Evolutionary conservation across 2,797 vertebrate genomes (phyloP).

Genomic region (Pseudochirops corinnae): DNA sequence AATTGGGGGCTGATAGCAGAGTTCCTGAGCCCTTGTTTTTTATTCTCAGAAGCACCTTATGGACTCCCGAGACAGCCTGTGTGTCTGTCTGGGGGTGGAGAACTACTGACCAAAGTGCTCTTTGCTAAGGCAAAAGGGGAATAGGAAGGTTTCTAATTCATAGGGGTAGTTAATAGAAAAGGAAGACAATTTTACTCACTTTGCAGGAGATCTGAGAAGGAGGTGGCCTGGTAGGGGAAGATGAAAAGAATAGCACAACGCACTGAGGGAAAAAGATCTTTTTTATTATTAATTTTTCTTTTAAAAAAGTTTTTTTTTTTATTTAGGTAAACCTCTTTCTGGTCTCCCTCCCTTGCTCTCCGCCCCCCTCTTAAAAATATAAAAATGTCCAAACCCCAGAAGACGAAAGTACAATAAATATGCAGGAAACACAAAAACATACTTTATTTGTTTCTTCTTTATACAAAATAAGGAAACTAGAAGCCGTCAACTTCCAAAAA

Average conservation of each 20-base stretch:
- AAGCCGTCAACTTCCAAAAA: constrained; percentile 86
- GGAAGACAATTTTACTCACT: background rate
- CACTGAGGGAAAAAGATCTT: constrained; percentile 75
- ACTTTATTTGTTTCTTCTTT: constrained; percentile 90
- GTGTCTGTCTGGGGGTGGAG: background rate
- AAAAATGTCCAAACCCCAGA: constrained; percentile 80
- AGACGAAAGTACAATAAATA: constrained; percentile 89
- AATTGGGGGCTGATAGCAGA: background rate
- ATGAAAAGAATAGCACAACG: constrained; percentile 76
- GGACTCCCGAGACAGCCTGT: background rate
- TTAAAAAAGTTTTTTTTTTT: constrained; percentile 68
- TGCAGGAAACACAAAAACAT: constrained; percentile 90
- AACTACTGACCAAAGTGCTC: background rate
- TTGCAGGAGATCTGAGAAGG: background rate
- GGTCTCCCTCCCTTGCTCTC: constrained; percentile 54
- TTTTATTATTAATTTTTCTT: constrained; percentile 81
- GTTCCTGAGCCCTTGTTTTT: background rate
- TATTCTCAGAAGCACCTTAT: background rate
- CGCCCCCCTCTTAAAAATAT: constrained; percentile 81
- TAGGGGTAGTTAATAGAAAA: background rate
- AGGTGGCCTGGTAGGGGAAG: background rate
- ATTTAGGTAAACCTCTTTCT: constrained; percentile 78
- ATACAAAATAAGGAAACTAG: constrained; percentile 90
- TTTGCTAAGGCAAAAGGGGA: background rate
- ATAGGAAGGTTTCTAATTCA: background rate